Evolutionary conservation across 92 coral and sea anemone species (phyloP), one percentile per base, ranked within the genome.

Genomic region (Siderastrea radians): DNA sequence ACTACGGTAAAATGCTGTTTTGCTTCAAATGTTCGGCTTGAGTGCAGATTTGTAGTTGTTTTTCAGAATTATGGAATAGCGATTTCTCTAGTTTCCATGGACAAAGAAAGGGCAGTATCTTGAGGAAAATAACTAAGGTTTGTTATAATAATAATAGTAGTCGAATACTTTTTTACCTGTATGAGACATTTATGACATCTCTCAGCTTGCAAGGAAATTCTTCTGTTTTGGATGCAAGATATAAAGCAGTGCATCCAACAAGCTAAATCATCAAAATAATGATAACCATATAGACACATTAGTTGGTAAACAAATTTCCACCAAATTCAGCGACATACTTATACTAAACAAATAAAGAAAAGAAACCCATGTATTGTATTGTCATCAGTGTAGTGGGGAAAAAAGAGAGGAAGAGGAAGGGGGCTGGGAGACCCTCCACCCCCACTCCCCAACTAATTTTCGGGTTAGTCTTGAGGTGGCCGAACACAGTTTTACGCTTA

Each of bases 161-260:
- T 4, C 44, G 2, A 11, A 26, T 0, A 11, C 6, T 49, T 72
- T 2, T 4, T 61, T 72, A 94, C 98, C 96, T 94, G 92, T 92
- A 95, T 45, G 96, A 96, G 67, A 96, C 96, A 72, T 98, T 98
- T 54, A 98, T 89, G 64, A 98, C 98, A 91, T 98, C 99, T 65
- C 99, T 87, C 63, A 98, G 81, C 81, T 94, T 98, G 74, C 97
- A 88, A 3, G 98, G 99, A 3, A 79, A 89, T 85, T 98, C 99
- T 72, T 98, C 98, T 70, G 89, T 90, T 72, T 98, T 98, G n/a
- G 98, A 93, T 69, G 99, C 98, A 38, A 98, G 90, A 74, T 95
- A 95, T 53, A 98, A 74, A 17, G 95, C 98, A 50, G 99, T 88
- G 3, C 94, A 85, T 11, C 94, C 99, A 46, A 94, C 90, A 72